Conservation (phyloP, 2,888 invertebrate genomes). For the Sarcophaga caerulescens region DNA sequence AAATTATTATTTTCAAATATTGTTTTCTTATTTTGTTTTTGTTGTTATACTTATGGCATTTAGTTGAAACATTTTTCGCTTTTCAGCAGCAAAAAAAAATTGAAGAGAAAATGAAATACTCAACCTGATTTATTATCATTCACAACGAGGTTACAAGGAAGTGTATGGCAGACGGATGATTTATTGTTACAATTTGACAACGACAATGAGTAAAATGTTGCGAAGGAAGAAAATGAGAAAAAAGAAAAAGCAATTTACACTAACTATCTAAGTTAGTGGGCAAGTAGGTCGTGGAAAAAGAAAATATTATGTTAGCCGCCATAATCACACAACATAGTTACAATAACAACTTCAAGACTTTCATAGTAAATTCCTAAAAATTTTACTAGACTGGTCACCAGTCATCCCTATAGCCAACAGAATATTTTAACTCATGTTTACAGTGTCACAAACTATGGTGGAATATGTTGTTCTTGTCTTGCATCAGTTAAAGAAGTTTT, state of each 20-base stretch:
- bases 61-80: neutral
- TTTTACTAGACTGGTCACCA: too few species aligned
- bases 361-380: too few species aligned
- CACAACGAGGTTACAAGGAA: constrained; percentile 50
- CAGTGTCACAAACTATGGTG: too few species aligned
- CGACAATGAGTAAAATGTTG: neutral
- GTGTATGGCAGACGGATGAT: constrained; percentile 37
- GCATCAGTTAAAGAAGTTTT: too few species aligned
- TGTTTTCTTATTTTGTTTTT: neutral
- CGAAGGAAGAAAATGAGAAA: constrained; percentile 15
- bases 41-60: constrained; percentile 40
- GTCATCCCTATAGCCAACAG: too few species aligned
- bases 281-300: constrained; percentile 11
- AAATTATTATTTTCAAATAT: too few species aligned
- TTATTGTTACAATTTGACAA: constrained; percentile 42
- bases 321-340: too few species aligned
- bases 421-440: too few species aligned
- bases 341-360: too few species aligned
- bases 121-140: constrained; percentile 40
- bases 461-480: too few species aligned
- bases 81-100: too few species aligned
- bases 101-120: neutral
- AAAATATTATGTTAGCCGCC: too few species aligned
- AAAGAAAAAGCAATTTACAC: constrained; percentile 30
- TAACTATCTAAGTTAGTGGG: constrained; percentile 43